phyloP scores from a whole-genome alignment of 2,888 invertebrate genomes.

The Oligia strigilis region DNA sequence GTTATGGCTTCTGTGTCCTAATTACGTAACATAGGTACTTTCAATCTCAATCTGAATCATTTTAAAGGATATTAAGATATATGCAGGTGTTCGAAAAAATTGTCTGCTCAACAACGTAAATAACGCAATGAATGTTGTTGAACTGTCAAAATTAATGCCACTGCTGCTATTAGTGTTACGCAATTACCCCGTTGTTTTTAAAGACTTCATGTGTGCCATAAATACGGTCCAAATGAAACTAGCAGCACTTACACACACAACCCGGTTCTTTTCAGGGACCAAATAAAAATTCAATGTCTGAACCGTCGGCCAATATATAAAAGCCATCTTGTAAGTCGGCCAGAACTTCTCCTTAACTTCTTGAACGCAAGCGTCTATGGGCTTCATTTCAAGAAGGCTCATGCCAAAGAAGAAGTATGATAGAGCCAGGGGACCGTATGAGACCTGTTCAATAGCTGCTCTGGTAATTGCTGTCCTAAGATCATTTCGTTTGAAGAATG shows the following conservation, averaged over 20 bases:
- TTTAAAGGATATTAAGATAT: too few species aligned
- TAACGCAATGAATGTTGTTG: too few species aligned
- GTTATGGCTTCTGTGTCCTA: not conserved
- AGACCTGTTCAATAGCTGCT: conserved; percentile 92
- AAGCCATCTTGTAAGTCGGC: conserved; percentile 93
- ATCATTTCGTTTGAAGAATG: conserved; percentile 77
- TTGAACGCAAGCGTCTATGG: conserved; percentile 90
- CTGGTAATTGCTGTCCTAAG: conserved; percentile 80
- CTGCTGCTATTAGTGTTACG: too few species aligned
- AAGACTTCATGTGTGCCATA: conserved; percentile 93
- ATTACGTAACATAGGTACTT: too few species aligned
- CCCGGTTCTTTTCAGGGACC: conserved; percentile 93
- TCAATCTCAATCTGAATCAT: too few species aligned
- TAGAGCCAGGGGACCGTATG: conserved; percentile 93
- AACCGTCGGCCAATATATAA: conserved; percentile 93
- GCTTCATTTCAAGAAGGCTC: conserved; percentile 93
- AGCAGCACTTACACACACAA: conserved; percentile 93
- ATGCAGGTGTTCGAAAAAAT: too few species aligned
- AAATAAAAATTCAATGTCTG: conserved; percentile 94
- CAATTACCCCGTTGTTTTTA: conserved; percentile 68
- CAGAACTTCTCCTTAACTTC: conserved; percentile 93
- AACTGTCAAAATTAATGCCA: too few species aligned
- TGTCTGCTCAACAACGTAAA: too few species aligned
- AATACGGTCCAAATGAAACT: conserved; percentile 95
- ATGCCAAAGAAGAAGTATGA: conserved; percentile 94